Conservation (phyloP, 2,888 invertebrate genomes). For the Rhodophaea formosa region DNA sequence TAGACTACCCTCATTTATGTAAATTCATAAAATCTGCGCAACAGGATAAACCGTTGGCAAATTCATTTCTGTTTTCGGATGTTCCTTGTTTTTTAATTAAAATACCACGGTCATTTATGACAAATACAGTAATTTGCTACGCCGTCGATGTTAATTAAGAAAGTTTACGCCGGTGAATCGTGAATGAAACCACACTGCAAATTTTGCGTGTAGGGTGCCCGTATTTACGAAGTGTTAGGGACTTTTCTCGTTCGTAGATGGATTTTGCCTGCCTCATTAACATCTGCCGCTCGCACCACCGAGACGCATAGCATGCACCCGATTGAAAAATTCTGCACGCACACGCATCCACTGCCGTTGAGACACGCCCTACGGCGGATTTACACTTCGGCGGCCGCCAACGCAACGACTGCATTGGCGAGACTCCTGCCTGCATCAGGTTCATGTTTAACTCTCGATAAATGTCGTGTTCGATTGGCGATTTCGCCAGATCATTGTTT, state of each 20-base stretch:
- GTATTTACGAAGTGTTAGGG: conserved; percentile 38
- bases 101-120: not conserved
- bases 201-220: conserved; percentile 29
- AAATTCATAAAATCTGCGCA: not conserved
- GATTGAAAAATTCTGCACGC: conserved; percentile 63
- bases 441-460: conserved; percentile 34
- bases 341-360: conserved; percentile 48
- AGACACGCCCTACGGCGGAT: conserved; percentile 57
- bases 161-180: not conserved
- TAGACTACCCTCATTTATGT: conserved; percentile 28
- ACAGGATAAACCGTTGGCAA: not conserved
- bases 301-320: conserved; percentile 50
- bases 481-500: conserved; percentile 63
- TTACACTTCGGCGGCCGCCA: conserved; percentile 51
- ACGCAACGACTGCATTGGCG: conserved; percentile 24
- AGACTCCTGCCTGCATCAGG: conserved; percentile 24
- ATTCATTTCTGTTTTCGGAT: not conserved
- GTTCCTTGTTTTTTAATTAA: not conserved
- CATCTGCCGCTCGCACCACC: conserved; percentile 52
- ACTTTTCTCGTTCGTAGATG: conserved; percentile 39
- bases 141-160: not conserved
- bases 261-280: conserved; percentile 56
- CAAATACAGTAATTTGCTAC: not conserved
- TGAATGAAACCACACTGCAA: conserved; percentile 1
- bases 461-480: conserved; percentile 48